These are phyloP conservation scores for Copsychus sechellarum DNA, from an alignment of 2,113 vertebrate species.

Conservation along the genomic window DNA sequence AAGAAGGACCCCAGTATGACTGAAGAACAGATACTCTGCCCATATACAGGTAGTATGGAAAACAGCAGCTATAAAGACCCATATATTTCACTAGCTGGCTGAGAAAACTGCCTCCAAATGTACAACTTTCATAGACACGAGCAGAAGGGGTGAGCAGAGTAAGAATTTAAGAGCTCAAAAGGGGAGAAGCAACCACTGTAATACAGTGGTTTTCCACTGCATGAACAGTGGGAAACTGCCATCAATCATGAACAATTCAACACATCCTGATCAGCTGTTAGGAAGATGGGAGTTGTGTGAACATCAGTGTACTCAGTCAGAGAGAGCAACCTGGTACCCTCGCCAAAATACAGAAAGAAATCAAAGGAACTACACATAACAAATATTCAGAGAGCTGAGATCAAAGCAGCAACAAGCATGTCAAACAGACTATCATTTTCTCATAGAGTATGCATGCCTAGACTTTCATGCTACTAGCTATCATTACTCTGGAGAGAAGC, in stretches of 20 bases:
- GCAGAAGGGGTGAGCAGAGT: background rate
- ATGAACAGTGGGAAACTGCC: background rate
- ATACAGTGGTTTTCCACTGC: background rate
- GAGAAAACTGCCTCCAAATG: background rate
- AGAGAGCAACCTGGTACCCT: background rate
- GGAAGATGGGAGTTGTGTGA: background rate
- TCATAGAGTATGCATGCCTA: background rate
- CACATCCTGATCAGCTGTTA: background rate
- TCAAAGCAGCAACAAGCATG: background rate
- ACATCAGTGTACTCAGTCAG: background rate
- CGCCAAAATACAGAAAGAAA: background rate
- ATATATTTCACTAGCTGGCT: background rate
- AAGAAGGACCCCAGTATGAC: background rate
- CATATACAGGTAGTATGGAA: background rate
- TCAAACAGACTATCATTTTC: background rate
- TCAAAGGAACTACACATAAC: background rate
- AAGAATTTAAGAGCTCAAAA: background rate
- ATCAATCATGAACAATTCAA: background rate
- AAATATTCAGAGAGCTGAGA: background rate
- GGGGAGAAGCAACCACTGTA: background rate
- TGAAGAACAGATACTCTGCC: background rate
- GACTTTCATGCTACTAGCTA: background rate
- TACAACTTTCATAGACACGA: background rate
- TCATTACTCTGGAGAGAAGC: background rate
- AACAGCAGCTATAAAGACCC: background rate